Base-by-base conservation (phyloP, 2,797 vertebrate species). In the Hephaestus fuliginosus region DNA sequence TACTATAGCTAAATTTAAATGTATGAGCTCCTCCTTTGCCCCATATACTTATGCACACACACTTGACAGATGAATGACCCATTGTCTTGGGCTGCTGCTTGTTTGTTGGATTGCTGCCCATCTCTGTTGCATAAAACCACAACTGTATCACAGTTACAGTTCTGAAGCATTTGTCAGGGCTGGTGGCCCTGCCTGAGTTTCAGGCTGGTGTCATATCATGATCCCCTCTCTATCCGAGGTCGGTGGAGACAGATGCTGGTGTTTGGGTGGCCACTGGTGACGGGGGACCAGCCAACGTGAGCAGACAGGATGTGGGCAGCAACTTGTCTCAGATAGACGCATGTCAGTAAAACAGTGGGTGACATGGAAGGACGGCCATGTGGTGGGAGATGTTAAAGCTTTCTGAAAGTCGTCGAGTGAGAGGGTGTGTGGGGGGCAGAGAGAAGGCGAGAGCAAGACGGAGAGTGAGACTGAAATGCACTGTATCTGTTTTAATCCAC, bases 241-340 rank as follows among this genome's bases (percentile, higher is more conserved):
- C 64, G 72, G 74, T 69, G 76, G 74, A 86, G 89, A 82, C 87
- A 78, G 80, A 89, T 76, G 89, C 78, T 87, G 81, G 79, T 74
- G 82, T 70, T 78, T 39, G 66, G 79, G 84, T 44, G 62, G 71
- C 85, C 76, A 82, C 76, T 68, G 83, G 71, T 93, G 94, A 94
- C 66, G 73, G 86, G 76, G 76, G 75, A 83, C 74, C 70, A 60
- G 85, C 64, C 87, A 82, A 93, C 84, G 13, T 56, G 82, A 93
- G 88, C 74, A 78, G 94, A 94, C 93, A 93, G 92, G 92, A 91
- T 86, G 93, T 89, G 86, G 90, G 87, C 88, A 87, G 87, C 74
- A 68, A 53, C 67, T 74, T 56, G 79, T 83, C 84, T 83, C 80
- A 81, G 89, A 90, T 76, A 89, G 93, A 95, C 92, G 72, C 28